Percentiles rank a stretch among this genome's conserved stretches.
Evolutionary conservation across 2,113 vertebrate species (phyloP).

Genomic region (Geothlypis trichas): DNA sequence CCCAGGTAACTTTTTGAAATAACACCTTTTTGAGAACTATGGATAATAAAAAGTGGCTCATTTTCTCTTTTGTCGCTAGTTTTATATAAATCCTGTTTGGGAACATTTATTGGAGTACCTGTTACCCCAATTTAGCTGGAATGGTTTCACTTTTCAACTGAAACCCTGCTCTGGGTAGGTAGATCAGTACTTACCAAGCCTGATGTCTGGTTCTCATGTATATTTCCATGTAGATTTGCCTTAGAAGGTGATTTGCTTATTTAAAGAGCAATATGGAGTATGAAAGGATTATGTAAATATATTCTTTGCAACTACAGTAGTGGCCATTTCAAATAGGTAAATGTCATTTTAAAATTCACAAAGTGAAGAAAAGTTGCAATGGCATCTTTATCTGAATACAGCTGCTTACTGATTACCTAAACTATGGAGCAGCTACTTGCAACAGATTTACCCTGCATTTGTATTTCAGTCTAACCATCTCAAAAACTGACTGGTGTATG

Average conservation of each 20-base stretch:
- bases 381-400: neutral
- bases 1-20: neutral
- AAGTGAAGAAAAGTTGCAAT: neutral
- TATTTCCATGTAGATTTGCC: neutral
- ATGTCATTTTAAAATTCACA: neutral
- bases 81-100: neutral
- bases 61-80: neutral
- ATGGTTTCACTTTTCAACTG: neutral
- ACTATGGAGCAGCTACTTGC: neutral
- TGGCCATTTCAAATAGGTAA: neutral
- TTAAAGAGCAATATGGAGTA: neutral
- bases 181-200: neutral
- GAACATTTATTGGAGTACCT: neutral
- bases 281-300: neutral
- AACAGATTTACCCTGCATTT: neutral
- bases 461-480: neutral
- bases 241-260: neutral
- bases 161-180: neutral
- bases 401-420: neutral
- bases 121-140: neutral
- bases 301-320: neutral
- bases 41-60: neutral
- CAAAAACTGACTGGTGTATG: neutral
- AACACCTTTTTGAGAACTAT: neutral
- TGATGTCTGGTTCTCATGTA: neutral